These are phyloP conservation scores for Noctua fimbriata DNA, from an alignment of 2,888 invertebrate species.

Conservation along the genomic window DNA sequence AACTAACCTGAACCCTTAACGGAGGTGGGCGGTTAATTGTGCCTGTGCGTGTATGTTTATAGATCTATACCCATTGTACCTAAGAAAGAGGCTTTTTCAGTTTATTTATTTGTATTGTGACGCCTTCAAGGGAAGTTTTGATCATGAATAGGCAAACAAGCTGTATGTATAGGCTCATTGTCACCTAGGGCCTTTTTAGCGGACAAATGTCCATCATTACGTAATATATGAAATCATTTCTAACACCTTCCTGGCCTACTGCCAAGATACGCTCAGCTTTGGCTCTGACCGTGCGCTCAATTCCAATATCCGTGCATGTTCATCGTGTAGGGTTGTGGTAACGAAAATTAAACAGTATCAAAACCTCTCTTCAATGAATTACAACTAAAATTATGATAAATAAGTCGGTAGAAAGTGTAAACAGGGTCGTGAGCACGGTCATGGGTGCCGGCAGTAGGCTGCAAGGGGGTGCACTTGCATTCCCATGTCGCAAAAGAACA, in stretches of 20 bases:
- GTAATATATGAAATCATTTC: constrained; percentile 48
- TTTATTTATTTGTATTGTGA: not conserved
- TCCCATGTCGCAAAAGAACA: too few relatives aligned
- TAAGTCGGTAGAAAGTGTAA: not conserved
- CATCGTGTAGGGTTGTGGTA: constrained; percentile 7
- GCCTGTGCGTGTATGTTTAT: not conserved
- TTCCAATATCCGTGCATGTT: constrained; percentile 24
- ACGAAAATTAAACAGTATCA: not conserved
- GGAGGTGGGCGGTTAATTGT: not conserved
- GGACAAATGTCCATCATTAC: constrained; percentile 19
- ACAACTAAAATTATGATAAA: too few relatives aligned
- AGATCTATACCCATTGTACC: not conserved
- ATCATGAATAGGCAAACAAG: not conserved
- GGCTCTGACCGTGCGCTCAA: constrained; percentile 22
- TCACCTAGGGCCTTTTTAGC: not conserved
- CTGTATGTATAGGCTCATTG: not conserved
- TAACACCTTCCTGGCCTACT: constrained; percentile 51
- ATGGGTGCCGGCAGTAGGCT: too few relatives aligned
- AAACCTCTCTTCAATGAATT: not conserved
- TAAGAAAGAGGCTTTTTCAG: not conserved
- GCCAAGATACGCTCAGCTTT: constrained; percentile 44
- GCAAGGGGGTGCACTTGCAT: too few relatives aligned
- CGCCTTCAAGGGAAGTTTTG: not conserved
- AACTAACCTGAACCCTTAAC: not conserved
- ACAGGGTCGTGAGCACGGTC: too few relatives aligned